Percentiles rank a stretch among this genome's conserved stretches.
phyloP scores from a whole-genome alignment of 2,797 vertebrate species.

The Nyctibius grandis region DNA sequence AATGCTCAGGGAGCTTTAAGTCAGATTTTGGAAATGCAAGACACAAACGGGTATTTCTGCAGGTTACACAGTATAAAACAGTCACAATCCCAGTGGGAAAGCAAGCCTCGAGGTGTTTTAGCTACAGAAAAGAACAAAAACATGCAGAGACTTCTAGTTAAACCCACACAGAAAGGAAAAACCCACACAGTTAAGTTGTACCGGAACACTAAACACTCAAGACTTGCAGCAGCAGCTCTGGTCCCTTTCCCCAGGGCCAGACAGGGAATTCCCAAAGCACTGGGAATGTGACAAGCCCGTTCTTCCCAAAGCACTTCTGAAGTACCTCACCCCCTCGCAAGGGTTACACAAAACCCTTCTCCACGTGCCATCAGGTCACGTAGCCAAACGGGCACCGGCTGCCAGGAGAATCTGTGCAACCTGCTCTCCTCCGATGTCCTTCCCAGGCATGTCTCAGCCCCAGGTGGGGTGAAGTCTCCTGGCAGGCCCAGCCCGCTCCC shows the following conservation, averaged over 20 bases:
- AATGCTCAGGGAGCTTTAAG: accelerated
- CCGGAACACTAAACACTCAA: neutral
- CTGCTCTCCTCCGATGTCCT: neutral
- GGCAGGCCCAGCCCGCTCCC: neutral
- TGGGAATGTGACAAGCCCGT: neutral
- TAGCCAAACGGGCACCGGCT: accelerated
- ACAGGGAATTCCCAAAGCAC: neutral
- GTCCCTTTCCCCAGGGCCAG: neutral
- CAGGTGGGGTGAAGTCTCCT: neutral
- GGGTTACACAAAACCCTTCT: neutral
- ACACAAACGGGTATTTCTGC: neutral
- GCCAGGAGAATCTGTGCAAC: accelerated
- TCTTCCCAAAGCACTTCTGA: neutral
- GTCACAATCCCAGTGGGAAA: neutral
- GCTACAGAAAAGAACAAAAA: neutral
- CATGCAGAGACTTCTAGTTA: neutral
- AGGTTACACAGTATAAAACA: neutral
- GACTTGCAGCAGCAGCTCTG: neutral
- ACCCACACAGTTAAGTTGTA: neutral
- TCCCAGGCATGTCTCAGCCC: neutral
- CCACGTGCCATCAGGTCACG: accelerated
- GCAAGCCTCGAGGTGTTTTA: neutral
- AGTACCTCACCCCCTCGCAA: accelerated
- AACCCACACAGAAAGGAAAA: conserved; percentile 12
- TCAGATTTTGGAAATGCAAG: neutral